These are phyloP conservation scores for Rhinolophus sinicus DNA, from an alignment of 2,113 vertebrate species.

Conservation along the genomic window DNA sequence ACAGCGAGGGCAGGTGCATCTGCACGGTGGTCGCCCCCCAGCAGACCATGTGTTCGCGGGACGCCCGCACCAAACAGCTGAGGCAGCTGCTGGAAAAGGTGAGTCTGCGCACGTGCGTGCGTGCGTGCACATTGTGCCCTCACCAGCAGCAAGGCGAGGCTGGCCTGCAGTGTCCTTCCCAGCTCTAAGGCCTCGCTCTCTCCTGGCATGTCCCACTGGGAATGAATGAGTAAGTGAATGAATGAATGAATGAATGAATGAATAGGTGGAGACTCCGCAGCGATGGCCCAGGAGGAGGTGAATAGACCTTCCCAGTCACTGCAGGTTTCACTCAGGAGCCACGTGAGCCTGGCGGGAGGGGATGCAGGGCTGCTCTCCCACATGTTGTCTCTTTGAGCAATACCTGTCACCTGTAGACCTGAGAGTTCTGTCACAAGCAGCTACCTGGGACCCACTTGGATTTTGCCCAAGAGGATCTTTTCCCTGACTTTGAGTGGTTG, in stretches of 20 bases:
- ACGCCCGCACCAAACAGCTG: constrained; percentile 98
- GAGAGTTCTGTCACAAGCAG: constrained; percentile 69
- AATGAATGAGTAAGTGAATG: neutral
- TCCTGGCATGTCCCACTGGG: fast-evolving
- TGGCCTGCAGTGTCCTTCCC: neutral
- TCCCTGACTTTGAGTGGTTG: neutral
- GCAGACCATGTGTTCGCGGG: constrained; percentile 98
- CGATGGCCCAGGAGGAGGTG: neutral
- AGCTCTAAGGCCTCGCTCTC: neutral
- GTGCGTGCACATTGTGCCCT: fast-evolving
- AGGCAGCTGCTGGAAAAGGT: constrained; percentile 99
- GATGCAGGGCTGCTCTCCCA: neutral
- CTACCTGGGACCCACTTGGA: neutral
- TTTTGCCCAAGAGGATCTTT: neutral
- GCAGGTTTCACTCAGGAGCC: neutral
- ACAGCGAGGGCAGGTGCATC: constrained; percentile 98
- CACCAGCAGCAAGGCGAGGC: fast-evolving
- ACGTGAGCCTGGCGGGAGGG: neutral
- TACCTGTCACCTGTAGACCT: constrained; percentile 62
- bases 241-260: neutral
- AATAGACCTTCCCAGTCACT: neutral
- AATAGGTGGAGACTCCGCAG: fast-evolving
- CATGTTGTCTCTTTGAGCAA: neutral
- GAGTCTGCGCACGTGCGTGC: constrained; percentile 44
- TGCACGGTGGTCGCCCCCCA: constrained; percentile 99